Conservation (phyloP, 37 sponge, comb jelly and placozoan species). For the Ephydatia muelleri region DNA sequence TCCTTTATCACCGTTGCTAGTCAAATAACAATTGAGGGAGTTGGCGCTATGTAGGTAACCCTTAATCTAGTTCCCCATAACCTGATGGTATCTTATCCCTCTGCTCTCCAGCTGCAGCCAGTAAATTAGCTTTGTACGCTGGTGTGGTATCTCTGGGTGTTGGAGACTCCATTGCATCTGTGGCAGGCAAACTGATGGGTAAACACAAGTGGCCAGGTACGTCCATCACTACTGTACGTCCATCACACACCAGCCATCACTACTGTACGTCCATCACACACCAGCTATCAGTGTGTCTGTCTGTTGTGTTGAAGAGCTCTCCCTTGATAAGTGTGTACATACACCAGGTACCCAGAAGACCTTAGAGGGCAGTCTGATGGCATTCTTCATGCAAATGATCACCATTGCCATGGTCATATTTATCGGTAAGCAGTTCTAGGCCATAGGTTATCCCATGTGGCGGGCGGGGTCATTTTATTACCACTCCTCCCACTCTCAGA, state of each 20-base stretch:
- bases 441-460: too few relatives aligned
- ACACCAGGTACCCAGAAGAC: constrained; percentile 69
- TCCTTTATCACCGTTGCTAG: too few relatives aligned
- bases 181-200: constrained; percentile 70
- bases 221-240: neutral
- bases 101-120: constrained; percentile 26
- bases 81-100: too few relatives aligned
- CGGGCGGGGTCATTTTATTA: too few relatives aligned
- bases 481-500: constrained; percentile 19
- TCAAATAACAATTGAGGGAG: too few relatives aligned
- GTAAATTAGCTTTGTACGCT: constrained; percentile 76
- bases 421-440: constrained; percentile 44
- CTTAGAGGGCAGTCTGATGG: constrained; percentile 56
- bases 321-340: too few relatives aligned
- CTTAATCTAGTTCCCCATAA: too few relatives aligned
- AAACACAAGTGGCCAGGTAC: constrained; percentile 67
- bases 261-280: neutral
- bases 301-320: too few relatives aligned
- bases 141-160: constrained; percentile 86
- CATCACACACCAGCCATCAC: neutral
- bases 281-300: neutral
- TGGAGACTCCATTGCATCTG: constrained; percentile 82
- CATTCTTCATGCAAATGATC: constrained; percentile 54
- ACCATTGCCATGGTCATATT: constrained; percentile 27
- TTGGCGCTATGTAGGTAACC: too few relatives aligned